phyloP scores from a whole-genome alignment of 2,797 vertebrate genomes.

The Botia almorhae region DNA sequence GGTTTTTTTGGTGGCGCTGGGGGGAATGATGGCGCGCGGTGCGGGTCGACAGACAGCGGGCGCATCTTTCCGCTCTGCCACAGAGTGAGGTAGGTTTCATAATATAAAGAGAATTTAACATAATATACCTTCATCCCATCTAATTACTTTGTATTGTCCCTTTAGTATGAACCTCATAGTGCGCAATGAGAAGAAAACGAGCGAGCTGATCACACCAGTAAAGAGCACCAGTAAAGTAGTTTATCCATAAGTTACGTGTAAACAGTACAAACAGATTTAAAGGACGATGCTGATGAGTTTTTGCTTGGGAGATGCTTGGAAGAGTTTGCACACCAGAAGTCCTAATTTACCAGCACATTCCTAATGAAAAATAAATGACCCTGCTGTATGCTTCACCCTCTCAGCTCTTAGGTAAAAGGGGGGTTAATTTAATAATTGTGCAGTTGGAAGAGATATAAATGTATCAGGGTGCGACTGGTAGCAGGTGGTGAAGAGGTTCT shows the following conservation, averaged over 20 bases:
- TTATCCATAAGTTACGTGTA: slow-evolving; percentile 9
- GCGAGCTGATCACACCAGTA: neutral
- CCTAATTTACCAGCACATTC: neutral
- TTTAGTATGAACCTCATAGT: neutral
- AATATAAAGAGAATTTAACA: slow-evolving; percentile 60
- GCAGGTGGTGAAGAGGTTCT: slow-evolving; percentile 36
- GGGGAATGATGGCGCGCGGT: slow-evolving; percentile 83
- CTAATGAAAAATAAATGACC: slow-evolving; percentile 2
- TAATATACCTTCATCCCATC: neutral
- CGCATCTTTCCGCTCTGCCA: slow-evolving; percentile 62
- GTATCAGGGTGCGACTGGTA: neutral
- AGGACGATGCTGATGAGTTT: neutral
- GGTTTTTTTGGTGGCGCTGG: slow-evolving; percentile 61
- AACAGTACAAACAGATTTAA: neutral
- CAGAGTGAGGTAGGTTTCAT: slow-evolving; percentile 64
- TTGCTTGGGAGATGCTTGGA: neutral
- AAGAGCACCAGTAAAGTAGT: neutral
- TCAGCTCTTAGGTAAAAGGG: neutral
- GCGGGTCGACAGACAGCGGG: slow-evolving; percentile 76
- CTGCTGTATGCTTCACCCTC: neutral
- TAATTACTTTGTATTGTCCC: neutral
- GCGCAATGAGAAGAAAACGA: neutral
- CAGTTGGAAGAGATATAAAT: neutral
- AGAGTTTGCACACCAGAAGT: neutral
- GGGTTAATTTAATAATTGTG: neutral